A percentile compares a stretch with the other conserved stretches of the same genome.
These are phyloP conservation scores for Lithosia quadra DNA, from an alignment of 2,888 invertebrate genomes.

Conservation along the genomic window DNA sequence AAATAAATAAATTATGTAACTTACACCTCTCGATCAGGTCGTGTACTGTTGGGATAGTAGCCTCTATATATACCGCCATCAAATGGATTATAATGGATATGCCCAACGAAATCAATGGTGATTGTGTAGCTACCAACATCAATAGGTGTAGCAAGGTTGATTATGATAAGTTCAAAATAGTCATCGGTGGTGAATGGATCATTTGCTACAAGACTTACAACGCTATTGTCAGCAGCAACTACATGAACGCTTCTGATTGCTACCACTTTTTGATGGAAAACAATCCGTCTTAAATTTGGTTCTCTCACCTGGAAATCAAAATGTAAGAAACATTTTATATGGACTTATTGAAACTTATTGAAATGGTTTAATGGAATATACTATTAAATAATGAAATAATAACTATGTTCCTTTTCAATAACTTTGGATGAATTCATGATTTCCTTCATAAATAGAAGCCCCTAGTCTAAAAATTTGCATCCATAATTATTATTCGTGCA, in stretches of 20 bases:
- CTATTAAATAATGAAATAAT: too few relatives aligned
- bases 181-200: neutral
- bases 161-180: neutral
- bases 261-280: conserved; percentile 9
- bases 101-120: neutral
- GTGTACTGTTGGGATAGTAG: neutral
- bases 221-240: neutral
- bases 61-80: conserved; percentile 15
- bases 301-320: conserved; percentile 10
- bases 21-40: neutral
- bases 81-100: neutral
- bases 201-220: neutral
- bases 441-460: too few relatives aligned
- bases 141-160: neutral
- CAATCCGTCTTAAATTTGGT: conserved; percentile 1
- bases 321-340: neutral
- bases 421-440: too few relatives aligned
- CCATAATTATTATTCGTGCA: too few relatives aligned
- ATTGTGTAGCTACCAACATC: neutral
- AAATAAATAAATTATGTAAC: neutral
- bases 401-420: neutral
- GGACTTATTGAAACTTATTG: neutral
- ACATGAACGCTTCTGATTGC: neutral
- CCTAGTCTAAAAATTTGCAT: too few relatives aligned
- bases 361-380: neutral